Evolutionary conservation across 1,140 invertebrate species (phyloP).

Genomic region (Drepana arcuata): DNA sequence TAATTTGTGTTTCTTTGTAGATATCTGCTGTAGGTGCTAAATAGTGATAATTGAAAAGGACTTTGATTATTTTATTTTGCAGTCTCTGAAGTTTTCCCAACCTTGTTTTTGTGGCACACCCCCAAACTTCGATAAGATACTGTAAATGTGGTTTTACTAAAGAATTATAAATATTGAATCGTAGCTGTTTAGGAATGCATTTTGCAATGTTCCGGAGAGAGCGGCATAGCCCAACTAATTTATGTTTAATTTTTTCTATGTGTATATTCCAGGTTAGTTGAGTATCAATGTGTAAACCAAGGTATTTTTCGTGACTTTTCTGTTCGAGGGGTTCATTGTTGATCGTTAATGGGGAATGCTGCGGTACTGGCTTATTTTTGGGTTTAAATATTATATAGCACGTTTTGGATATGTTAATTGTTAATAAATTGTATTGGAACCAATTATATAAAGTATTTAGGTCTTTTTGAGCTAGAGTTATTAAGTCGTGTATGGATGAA

Average conservation of each 20-base stretch:
- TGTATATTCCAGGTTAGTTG: conserved; percentile 4
- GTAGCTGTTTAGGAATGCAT: neutral
- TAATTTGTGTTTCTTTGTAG: conserved; percentile 11
- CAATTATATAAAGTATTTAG: neutral
- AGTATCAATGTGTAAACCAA: conserved; percentile 8
- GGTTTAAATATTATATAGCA: conserved; percentile 13
- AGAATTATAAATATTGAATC: neutral
- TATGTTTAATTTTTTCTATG: neutral
- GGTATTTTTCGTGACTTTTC: conserved; percentile 10
- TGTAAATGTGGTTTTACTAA: neutral
- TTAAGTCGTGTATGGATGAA: neutral
- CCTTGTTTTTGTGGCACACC: neutral
- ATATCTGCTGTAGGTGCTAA: conserved; percentile 6
- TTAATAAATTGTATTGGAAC: conserved; percentile 14
- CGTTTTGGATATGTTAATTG: conserved; percentile 14
- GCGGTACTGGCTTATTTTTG: conserved; percentile 11
- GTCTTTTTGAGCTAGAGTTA: neutral
- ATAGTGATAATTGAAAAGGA: neutral
- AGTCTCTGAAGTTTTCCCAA: neutral
- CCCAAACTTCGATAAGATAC: conserved; percentile 11
- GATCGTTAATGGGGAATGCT: conserved; percentile 4
- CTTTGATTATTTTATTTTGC: neutral
- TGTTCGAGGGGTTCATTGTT: conserved; percentile 5
- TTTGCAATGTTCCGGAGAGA: neutral
- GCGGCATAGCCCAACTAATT: neutral